A percentile compares a stretch with the other conserved stretches of the same genome.
These are phyloP conservation scores for Chrysina gloriosa DNA, from an alignment of 2,888 invertebrate species.

Conservation along the genomic window DNA sequence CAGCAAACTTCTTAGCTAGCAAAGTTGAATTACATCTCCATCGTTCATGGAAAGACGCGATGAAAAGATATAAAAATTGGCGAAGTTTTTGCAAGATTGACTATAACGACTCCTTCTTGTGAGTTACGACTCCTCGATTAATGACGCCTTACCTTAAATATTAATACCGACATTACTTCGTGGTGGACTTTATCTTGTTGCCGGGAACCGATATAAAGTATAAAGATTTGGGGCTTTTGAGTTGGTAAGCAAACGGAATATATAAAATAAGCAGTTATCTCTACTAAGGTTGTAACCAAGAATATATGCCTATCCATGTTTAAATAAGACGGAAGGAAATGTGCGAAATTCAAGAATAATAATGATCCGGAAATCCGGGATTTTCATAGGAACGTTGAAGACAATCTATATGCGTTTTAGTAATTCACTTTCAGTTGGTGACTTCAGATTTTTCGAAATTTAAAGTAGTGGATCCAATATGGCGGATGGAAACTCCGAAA, in stretches of 20 bases:
- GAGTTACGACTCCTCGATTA: slow-evolving; percentile 18
- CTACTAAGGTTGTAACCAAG: too few species aligned
- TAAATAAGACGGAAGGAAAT: too few species aligned
- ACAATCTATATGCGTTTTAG: too few species aligned
- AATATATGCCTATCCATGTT: too few species aligned
- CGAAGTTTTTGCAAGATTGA: not conserved
- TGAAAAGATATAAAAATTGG: slow-evolving; percentile 29
- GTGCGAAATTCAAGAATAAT: too few species aligned
- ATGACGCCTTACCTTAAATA: slow-evolving; percentile 14
- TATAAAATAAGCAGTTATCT: slow-evolving; percentile 12
- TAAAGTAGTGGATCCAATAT: too few species aligned
- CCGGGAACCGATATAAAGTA: not conserved
- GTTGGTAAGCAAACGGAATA: not conserved
- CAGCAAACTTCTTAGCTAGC: slow-evolving; percentile 6
- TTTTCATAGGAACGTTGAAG: too few species aligned
- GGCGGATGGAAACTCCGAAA: too few species aligned
- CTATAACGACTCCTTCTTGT: not conserved
- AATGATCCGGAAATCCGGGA: too few species aligned
- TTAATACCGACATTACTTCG: not conserved
- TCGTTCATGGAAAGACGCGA: slow-evolving; percentile 6
- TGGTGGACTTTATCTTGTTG: not conserved
- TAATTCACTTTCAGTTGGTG: too few species aligned
- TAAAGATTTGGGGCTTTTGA: not conserved
- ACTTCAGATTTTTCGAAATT: too few species aligned
- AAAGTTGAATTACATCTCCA: slow-evolving; percentile 8